Conservation (phyloP, 2,113 vertebrate species). For the Cyanocitta stelleri region DNA sequence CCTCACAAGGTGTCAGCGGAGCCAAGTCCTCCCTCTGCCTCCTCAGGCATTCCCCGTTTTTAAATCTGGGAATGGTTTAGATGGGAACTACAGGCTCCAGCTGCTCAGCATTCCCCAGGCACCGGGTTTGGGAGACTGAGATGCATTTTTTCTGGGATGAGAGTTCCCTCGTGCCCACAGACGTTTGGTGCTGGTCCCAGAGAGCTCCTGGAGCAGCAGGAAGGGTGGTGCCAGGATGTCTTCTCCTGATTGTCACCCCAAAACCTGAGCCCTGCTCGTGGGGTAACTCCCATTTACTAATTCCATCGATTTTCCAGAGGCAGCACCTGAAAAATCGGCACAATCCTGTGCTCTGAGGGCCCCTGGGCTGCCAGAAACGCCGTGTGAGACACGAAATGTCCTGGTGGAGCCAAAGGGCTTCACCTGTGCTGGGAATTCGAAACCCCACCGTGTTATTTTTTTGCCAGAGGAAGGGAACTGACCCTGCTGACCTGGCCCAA, state of each 20-base stretch:
- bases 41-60: neutral
- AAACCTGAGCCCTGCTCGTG: fast-evolving
- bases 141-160: neutral
- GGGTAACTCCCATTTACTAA: neutral
- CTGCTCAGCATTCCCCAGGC: neutral
- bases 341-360: fast-evolving
- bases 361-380: neutral
- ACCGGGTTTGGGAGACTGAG: too few relatives aligned
- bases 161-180: neutral
- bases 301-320: neutral
- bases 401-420: neutral
- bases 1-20: neutral
- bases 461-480: neutral
- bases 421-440: neutral
- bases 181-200: fast-evolving
- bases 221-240: neutral
- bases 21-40: neutral
- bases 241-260: neutral
- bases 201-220: neutral
- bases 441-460: neutral
- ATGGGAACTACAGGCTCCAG: neutral
- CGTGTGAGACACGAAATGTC: neutral
- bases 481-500: neutral
- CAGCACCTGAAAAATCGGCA: neutral
- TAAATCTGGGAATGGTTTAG: neutral